Percentiles rank a stretch among this genome's conserved stretches.
These are phyloP conservation scores for Samia ricini DNA, from an alignment of 1,140 invertebrate species.

Conservation along the genomic window DNA sequence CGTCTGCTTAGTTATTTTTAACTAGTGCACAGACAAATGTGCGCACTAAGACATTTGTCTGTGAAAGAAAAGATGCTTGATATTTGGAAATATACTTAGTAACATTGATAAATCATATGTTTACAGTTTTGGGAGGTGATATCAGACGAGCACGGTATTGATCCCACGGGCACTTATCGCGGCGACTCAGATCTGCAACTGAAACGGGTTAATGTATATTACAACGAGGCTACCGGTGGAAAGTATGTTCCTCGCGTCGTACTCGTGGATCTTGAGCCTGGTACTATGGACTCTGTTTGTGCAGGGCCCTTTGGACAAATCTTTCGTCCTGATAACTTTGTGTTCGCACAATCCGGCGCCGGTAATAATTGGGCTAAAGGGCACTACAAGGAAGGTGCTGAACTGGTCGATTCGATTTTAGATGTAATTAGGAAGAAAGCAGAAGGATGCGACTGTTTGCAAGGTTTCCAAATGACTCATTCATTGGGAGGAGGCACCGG, in stretches of 20 bases:
- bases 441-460: conserved; percentile 84
- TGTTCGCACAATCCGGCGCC: no score
- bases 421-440: conserved; percentile 93
- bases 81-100: no score
- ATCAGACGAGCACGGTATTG: conserved; percentile 94
- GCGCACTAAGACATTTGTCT: no score
- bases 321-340: no score
- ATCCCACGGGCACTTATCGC: conserved; percentile 91
- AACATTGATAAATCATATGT: conserved; percentile 65
- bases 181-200: conserved; percentile 92
- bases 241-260: conserved; percentile 94
- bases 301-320: no score
- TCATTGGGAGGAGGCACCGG: conserved; percentile 86
- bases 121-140: conserved; percentile 77
- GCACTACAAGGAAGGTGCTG: conserved; percentile 93
- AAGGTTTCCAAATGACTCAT: conserved; percentile 84
- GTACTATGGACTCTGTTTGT: conserved; percentile 97
- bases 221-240: conserved; percentile 91
- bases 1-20: no score
- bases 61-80: no score
- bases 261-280: conserved; percentile 91
- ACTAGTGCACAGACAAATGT: no score
- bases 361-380: no score
- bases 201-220: conserved; percentile 95
- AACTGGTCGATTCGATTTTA: conserved; percentile 92